phyloP scores from a whole-genome alignment of 2,797 vertebrate species.

The Notolabrus celidotus region DNA sequence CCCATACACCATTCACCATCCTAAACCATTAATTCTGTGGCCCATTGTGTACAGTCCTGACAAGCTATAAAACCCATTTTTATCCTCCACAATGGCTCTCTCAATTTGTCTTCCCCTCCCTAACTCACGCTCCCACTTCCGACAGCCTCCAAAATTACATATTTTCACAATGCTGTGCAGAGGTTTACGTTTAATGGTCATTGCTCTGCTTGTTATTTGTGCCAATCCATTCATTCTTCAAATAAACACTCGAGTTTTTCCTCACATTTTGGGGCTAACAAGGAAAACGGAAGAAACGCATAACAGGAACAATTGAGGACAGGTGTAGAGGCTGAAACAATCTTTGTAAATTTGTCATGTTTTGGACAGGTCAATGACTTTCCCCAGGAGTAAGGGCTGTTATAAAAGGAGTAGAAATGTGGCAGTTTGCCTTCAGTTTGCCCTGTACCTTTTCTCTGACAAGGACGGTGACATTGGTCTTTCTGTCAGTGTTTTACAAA shows the following conservation, averaged over 20 bases:
- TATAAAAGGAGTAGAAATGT: constrained; percentile 4
- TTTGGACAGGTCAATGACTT: constrained; percentile 15
- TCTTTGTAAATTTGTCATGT: constrained; percentile 37
- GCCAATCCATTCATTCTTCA: constrained; percentile 29
- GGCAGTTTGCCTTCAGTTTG: background rate
- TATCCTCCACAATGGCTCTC: constrained; percentile 42
- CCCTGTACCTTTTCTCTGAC: background rate
- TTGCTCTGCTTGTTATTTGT: constrained; percentile 24
- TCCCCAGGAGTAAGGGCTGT: constrained; percentile 2
- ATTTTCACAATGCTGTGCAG: constrained; percentile 48
- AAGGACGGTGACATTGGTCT: background rate
- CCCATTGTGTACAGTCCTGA: constrained; percentile 56
- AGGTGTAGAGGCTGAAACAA: constrained; percentile 48
- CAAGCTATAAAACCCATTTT: constrained; percentile 52
- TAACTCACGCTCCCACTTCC: constrained; percentile 25
- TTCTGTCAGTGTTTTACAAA: background rate
- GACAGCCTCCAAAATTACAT: constrained; percentile 21
- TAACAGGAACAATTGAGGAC: constrained; percentile 25
- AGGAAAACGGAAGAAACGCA: constrained; percentile 31
- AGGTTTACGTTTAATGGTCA: constrained; percentile 31
- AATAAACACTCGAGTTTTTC: constrained; percentile 32
- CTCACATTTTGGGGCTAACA: constrained; percentile 4
- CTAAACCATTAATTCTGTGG: constrained; percentile 40
- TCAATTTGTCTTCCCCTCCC: constrained; percentile 22
- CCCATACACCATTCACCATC: constrained; percentile 36